A percentile compares a stretch with the other conserved stretches of the same genome.
Evolutionary conservation across 1,140 invertebrate genomes (phyloP).

Genomic region (Arctopsyche grandis): DNA sequence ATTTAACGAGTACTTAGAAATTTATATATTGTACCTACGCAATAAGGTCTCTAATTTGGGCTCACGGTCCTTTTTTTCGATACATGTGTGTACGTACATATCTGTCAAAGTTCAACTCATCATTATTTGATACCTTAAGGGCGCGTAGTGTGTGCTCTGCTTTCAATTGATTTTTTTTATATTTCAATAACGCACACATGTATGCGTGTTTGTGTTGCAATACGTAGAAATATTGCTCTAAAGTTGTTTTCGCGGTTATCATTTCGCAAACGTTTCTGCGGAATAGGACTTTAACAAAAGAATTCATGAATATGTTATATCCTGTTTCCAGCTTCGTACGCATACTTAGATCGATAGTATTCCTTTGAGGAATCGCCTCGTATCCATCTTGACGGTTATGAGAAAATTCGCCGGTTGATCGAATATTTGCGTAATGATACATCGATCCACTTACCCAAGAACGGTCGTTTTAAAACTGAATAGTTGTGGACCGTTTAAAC

Average conservation of each 20-base stretch:
- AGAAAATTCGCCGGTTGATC: too few relatives aligned
- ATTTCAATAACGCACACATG: too few relatives aligned
- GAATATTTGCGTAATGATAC: too few relatives aligned
- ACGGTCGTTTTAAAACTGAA: too few relatives aligned
- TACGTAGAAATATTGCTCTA: background rate
- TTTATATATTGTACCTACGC: too few relatives aligned
- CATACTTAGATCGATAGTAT: background rate
- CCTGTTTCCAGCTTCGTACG: background rate
- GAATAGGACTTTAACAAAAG: conserved; percentile 6
- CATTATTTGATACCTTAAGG: background rate
- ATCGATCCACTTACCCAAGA: too few relatives aligned
- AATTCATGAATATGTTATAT: conserved; percentile 23
- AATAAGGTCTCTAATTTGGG: too few relatives aligned
- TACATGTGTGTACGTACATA: background rate
- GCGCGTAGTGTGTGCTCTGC: background rate
- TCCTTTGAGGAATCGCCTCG: conserved; percentile 11
- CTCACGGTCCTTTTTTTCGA: background rate
- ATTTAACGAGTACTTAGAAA: too few relatives aligned
- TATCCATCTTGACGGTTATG: background rate
- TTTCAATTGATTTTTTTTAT: background rate
- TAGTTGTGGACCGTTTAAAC: too few relatives aligned
- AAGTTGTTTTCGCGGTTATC: background rate
- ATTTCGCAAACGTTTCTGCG: background rate
- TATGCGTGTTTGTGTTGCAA: background rate
- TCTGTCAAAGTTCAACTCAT: background rate